These are phyloP conservation scores for Andrena bucephala DNA, from an alignment of 2,888 invertebrate genomes.

Conservation along the genomic window DNA sequence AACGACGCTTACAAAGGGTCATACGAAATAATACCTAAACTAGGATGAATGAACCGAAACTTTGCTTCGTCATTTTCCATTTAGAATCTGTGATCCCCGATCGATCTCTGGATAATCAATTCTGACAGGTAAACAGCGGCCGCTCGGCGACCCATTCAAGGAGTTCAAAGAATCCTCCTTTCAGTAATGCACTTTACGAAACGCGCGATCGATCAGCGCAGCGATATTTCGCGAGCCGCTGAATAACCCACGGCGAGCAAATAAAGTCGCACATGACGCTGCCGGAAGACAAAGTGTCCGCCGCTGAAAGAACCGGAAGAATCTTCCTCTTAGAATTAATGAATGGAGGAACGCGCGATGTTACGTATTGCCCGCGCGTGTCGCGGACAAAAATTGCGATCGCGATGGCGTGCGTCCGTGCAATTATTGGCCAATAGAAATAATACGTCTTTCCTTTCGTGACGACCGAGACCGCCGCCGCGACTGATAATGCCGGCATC, in stretches of 20 bases:
- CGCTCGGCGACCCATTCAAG: neutral
- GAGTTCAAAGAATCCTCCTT: neutral
- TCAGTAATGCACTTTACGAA: neutral
- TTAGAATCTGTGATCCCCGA: neutral
- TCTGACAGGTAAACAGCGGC: neutral
- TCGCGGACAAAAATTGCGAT: neutral
- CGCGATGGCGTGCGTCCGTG: neutral
- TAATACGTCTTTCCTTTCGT: neutral
- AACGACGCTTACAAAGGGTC: too few species aligned
- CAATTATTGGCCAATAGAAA: constrained; percentile 7
- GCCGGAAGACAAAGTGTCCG: too few species aligned
- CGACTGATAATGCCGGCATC: neutral
- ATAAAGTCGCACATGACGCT: too few species aligned
- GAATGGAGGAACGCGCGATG: constrained; percentile 18
- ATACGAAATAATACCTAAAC: too few species aligned
- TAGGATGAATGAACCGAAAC: too few species aligned
- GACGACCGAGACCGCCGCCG: neutral
- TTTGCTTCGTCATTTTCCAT: too few species aligned
- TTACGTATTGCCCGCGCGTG: neutral
- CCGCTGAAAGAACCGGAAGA: neutral
- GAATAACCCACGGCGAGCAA: too few species aligned
- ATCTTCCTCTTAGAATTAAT: neutral
- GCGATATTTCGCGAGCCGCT: too few species aligned
- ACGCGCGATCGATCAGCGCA: too few species aligned
- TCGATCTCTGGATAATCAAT: neutral